Evolutionary conservation across 1,140 invertebrate species (phyloP), one percentile per base, ranked within the genome.

Genomic region (Sarcophaga peregrina): DNA sequence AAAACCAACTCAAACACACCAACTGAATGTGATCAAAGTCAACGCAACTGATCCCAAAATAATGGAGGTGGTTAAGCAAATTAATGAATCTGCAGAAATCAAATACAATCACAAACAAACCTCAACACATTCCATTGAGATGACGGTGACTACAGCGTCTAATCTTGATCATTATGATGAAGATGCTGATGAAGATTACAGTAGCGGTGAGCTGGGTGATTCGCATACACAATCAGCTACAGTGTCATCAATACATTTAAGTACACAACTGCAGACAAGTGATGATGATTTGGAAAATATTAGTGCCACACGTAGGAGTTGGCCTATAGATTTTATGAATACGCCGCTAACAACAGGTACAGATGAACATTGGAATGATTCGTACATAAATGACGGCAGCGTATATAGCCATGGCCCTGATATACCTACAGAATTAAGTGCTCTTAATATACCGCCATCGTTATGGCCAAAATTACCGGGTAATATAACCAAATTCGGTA

Each of bases 401-500:
- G 20, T 13, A 82, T 86, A 85, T 25, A 85, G 85, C 45, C 86
- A 88, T 25, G 82, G 80, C 0, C 68, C 88, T 0, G 87, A 86
- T 81, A 86, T 86, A 1, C 86, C 86, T 3, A 85, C 87, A 80
- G 86, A 86, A 80, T 83, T 88, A 62, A 89, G 85, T 58, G 86
- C 85, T 15, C 83, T 88, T 13, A 89, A 86, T 81, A 83, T 89
- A 13, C 85, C 88, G 10, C 87, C 87, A 10, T 84, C 85, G 0
- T 3, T 84, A 46, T 48, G 85, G 17, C 86, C 86, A 2, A 84
- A 86, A 47, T 73, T 85, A 75, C 75, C 83, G 48, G 47, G 58
- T 85, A 89, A 89, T 62, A 89, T 89, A 9, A 89, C 88, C 1
- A 86, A 86, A 17, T 85, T 89, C 8, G 88, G 88, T 10, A 84